phyloP scores from a whole-genome alignment of 2,113 vertebrate species.

The Catharus fuscescens region DNA sequence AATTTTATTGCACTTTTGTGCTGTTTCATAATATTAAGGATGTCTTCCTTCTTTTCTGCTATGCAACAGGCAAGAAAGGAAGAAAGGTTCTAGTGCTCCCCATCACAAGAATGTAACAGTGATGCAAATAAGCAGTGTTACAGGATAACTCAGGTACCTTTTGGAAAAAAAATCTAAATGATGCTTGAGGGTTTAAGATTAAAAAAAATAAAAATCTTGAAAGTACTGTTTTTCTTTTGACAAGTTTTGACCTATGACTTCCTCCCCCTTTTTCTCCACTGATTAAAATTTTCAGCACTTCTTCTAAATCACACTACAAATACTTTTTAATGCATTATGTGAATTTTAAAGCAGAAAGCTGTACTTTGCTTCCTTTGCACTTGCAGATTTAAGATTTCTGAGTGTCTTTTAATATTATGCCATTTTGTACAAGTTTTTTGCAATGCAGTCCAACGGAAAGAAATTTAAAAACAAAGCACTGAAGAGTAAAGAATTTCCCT shows the following conservation, averaged over 20 bases:
- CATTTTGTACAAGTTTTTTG: not conserved
- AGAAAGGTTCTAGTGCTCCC: not conserved
- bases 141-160: not conserved
- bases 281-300: not conserved
- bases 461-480: not conserved
- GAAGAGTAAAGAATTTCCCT: not conserved
- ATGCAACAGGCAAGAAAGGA: not conserved
- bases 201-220: not conserved
- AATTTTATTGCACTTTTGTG: not conserved
- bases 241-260: not conserved
- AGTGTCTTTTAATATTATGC: not conserved
- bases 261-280: not conserved
- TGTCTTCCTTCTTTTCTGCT: not conserved
- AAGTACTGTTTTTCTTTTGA: not conserved
- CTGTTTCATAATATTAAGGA: not conserved
- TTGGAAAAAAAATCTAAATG: not conserved
- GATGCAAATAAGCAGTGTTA: not conserved
- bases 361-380: not conserved
- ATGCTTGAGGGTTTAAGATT: not conserved
- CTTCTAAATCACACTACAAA: not conserved
- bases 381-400: not conserved
- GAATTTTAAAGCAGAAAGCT: not conserved
- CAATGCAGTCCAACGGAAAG: not conserved
- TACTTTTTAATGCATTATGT: not conserved
- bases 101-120: not conserved